A percentile compares a stretch with the other conserved stretches of the same genome.
phyloP scores from a whole-genome alignment of 2,113 vertebrate species.

The Glaucomys volans region DNA sequence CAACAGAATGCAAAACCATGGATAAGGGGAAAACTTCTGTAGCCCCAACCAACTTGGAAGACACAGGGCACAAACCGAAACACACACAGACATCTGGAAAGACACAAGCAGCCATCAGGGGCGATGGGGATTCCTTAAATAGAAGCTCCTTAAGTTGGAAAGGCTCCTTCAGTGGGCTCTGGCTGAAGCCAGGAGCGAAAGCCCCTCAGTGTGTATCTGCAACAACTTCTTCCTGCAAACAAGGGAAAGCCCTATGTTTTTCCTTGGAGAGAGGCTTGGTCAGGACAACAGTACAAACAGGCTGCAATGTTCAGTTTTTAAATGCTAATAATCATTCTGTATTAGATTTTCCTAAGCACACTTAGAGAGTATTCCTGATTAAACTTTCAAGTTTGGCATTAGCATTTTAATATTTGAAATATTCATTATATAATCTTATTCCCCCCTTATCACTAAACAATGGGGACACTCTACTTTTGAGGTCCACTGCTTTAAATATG shows the following conservation, averaged over 20 bases:
- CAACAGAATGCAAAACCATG: not conserved
- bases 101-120: not conserved
- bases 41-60: not conserved
- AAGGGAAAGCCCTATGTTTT: conserved; percentile 74
- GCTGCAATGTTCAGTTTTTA: conserved; percentile 82
- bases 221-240: conserved; percentile 70
- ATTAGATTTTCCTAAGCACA: conserved; percentile 80
- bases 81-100: not conserved
- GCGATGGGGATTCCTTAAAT: not conserved
- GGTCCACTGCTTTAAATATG: not conserved
- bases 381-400: conserved; percentile 83
- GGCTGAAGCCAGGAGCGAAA: not conserved
- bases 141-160: not conserved
- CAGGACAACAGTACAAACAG: conserved; percentile 73
- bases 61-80: not conserved
- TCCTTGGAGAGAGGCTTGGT: conserved; percentile 56
- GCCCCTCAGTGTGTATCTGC: not conserved
- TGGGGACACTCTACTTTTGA: conserved; percentile 63
- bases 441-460: conserved; percentile 83
- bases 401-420: conserved; percentile 85
- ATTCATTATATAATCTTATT: conserved; percentile 80
- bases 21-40: not conserved
- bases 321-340: conserved; percentile 80
- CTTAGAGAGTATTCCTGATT: conserved; percentile 81
- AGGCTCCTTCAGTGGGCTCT: not conserved